These are phyloP conservation scores for Prunella himalayana DNA, from an alignment of 2,113 vertebrate genomes.

Conservation along the genomic window DNA sequence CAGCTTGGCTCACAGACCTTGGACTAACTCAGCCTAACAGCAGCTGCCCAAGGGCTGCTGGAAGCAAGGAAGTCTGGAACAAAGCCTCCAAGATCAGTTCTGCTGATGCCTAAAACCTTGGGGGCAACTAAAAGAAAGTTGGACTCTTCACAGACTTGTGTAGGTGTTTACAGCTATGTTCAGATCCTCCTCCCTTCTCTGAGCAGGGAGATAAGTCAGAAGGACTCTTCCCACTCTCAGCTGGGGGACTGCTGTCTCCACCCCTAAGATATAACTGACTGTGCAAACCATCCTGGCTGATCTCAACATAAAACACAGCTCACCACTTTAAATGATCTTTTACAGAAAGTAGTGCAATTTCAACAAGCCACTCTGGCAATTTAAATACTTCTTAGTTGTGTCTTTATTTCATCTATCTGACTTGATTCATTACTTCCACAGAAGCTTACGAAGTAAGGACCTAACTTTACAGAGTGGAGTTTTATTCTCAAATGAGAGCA, in stretches of 20 bases:
- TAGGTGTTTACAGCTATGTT: not conserved
- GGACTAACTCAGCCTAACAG: rapidly evolving
- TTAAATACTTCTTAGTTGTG: not conserved
- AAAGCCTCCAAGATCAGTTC: not conserved
- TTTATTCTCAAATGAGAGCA: not conserved
- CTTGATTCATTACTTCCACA: not conserved
- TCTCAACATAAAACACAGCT: not conserved
- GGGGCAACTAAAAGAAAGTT: not conserved
- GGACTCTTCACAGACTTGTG: not conserved
- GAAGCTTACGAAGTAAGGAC: not conserved
- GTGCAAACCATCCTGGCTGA: not conserved
- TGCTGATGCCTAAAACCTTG: not conserved
- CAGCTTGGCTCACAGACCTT: not conserved
- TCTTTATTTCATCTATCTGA: not conserved
- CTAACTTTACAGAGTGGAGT: not conserved
- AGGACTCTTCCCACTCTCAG: not conserved
- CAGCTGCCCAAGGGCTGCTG: not conserved
- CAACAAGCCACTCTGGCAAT: not conserved
- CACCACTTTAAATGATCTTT: not conserved
- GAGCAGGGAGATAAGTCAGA: not conserved
- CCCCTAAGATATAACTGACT: not conserved
- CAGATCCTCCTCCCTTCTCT: not conserved
- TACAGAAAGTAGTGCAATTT: not conserved
- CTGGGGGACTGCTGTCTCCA: not conserved
- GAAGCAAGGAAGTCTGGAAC: not conserved